Evolutionary conservation across 2,797 vertebrate species (phyloP).

Genomic region (Cirrhinus mrigala): DNA sequence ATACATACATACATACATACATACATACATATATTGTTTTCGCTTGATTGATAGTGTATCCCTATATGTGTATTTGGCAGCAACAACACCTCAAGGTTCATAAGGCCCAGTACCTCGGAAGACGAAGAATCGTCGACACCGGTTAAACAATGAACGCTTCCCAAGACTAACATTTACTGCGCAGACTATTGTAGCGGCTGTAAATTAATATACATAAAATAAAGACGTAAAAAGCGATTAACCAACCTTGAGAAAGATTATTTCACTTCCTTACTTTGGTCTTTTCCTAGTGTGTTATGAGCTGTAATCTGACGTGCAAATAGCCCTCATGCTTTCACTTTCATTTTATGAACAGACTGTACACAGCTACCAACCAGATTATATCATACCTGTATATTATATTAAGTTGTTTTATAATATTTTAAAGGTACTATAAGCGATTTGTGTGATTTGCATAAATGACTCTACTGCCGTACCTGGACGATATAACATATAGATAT

Average conservation of each 20-base stretch:
- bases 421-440: background rate
- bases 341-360: background rate
- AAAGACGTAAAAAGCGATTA: background rate
- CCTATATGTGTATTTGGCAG: background rate
- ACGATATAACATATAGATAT: background rate
- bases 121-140: background rate
- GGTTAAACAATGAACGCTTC: background rate
- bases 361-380: background rate
- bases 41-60: background rate
- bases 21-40: background rate
- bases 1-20: too few species aligned
- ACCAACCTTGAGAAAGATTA: background rate
- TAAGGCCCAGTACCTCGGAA: background rate
- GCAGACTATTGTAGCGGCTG: too few species aligned
- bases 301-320: background rate
- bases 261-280: background rate
- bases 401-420: background rate
- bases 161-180: background rate
- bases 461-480: background rate
- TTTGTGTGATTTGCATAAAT: background rate
- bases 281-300: background rate
- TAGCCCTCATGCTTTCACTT: slow-evolving; percentile 12
- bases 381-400: background rate
- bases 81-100: background rate
- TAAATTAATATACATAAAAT: background rate